A percentile compares a stretch with the other conserved stretches of the same genome.
These are phyloP conservation scores for Anhinga anhinga DNA, from an alignment of 2,113 vertebrate species.

Conservation along the genomic window DNA sequence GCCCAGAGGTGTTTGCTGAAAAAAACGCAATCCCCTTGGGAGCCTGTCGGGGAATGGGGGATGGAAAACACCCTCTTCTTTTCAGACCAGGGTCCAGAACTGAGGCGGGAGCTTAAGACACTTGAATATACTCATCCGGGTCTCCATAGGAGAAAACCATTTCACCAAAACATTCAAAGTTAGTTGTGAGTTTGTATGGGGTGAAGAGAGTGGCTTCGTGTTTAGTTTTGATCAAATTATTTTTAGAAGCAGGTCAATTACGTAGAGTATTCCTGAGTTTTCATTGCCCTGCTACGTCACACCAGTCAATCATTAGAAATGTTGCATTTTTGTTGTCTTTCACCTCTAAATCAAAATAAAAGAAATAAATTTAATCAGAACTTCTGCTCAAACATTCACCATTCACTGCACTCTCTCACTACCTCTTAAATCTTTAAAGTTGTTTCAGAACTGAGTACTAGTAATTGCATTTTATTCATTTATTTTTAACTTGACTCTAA, in stretches of 20 bases:
- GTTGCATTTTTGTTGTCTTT: not conserved
- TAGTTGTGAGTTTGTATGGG: not conserved
- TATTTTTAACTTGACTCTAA: conserved; percentile 32
- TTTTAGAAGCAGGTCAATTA: not conserved
- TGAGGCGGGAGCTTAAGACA: not conserved
- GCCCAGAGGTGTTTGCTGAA: not conserved
- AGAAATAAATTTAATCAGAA: not conserved
- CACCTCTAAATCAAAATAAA: not conserved
- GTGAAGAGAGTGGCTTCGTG: not conserved
- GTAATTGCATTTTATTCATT: not conserved
- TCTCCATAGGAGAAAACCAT: not conserved
- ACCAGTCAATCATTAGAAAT: not conserved
- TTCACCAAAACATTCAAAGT: rapidly evolving
- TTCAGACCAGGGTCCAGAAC: not conserved
- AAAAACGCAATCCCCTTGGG: not conserved
- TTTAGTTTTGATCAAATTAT: not conserved
- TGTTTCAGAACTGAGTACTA: not conserved
- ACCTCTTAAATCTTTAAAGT: not conserved
- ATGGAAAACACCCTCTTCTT: not conserved
- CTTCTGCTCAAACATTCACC: not conserved
- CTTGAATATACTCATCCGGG: not conserved
- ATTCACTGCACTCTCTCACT: rapidly evolving
- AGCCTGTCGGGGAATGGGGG: not conserved
- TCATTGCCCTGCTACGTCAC: not conserved
- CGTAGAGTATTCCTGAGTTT: not conserved